phyloP scores from a whole-genome alignment of 2,888 invertebrate species.

The Therioaphis trifolii region DNA sequence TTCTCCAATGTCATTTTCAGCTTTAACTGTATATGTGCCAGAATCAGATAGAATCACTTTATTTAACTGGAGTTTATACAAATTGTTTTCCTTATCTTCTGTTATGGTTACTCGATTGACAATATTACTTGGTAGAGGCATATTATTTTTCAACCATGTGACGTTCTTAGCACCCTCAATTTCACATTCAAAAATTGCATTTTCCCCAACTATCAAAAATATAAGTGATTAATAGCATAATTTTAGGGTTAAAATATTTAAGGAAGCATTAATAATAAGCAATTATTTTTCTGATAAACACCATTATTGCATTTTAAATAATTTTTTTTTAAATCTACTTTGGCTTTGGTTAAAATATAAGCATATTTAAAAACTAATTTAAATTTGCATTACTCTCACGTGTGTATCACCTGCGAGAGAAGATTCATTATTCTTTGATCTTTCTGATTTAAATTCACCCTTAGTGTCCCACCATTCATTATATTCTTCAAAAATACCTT shows the following conservation, averaged over 20 bases:
- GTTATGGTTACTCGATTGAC: constrained; percentile 72
- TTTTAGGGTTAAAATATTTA: not conserved
- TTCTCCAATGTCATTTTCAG: constrained; percentile 80
- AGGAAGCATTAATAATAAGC: constrained; percentile 20
- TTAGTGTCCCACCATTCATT: constrained; percentile 61
- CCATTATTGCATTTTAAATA: not conserved
- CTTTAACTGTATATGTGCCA: constrained; percentile 91
- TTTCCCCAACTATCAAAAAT: constrained; percentile 79
- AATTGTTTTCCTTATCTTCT: constrained; percentile 73
- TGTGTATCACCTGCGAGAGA: constrained; percentile 60
- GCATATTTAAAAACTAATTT: constrained; percentile 54
- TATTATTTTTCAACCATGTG: constrained; percentile 90
- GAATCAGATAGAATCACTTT: constrained; percentile 82
- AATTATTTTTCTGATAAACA: constrained; percentile 24
- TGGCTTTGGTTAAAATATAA: constrained; percentile 51
- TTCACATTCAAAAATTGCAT: constrained; percentile 83
- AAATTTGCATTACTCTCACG: constrained; percentile 56
- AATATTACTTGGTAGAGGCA: constrained; percentile 79
- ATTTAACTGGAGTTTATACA: constrained; percentile 79
- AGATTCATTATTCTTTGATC: constrained; percentile 56
- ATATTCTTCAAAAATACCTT: constrained; percentile 55
- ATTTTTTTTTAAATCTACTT: constrained; percentile 44
- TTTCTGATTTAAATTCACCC: constrained; percentile 60
- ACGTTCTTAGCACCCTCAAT: constrained; percentile 76
- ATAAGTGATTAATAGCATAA: constrained; percentile 25